These are phyloP conservation scores for Sciaenops ocellatus DNA, from an alignment of 2,797 vertebrate species.

Conservation along the genomic window DNA sequence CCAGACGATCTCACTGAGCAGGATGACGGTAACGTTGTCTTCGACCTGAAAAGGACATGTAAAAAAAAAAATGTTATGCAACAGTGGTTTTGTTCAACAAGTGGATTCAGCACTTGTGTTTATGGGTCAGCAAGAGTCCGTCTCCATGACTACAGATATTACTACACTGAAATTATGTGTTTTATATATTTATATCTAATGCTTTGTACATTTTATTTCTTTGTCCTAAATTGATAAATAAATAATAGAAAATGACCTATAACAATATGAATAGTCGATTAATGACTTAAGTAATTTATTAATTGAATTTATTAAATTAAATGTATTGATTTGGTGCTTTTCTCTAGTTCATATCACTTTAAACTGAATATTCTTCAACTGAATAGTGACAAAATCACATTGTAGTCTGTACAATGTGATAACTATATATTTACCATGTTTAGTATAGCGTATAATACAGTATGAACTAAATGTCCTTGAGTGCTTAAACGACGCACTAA, in stretches of 20 bases:
- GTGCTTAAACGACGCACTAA: no score
- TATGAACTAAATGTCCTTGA: no score
- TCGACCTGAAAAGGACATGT: slow-evolving; percentile 85
- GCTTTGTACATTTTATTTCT: neutral
- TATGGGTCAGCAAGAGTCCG: neutral
- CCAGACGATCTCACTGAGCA: slow-evolving; percentile 97
- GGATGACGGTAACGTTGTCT: slow-evolving; percentile 92
- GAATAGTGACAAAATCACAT: neutral
- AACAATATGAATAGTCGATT: neutral
- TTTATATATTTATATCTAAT: neutral
- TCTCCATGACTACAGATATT: neutral
- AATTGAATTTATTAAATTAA: no score
- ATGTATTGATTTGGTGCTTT: neutral
- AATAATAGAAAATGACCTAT: neutral
- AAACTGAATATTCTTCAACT: neutral
- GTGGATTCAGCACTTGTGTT: neutral
- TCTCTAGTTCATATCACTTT: neutral
- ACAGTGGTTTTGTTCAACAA: neutral
- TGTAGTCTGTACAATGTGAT: neutral
- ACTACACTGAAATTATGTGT: neutral
- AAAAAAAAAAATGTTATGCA: neutral
- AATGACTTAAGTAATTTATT: neutral
- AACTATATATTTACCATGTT: no score
- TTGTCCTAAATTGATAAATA: no score
- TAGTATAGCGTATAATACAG: no score